These are phyloP conservation scores for Bos taurus DNA, from an alignment of 2,113 vertebrate genomes.

Conservation along the genomic window DNA sequence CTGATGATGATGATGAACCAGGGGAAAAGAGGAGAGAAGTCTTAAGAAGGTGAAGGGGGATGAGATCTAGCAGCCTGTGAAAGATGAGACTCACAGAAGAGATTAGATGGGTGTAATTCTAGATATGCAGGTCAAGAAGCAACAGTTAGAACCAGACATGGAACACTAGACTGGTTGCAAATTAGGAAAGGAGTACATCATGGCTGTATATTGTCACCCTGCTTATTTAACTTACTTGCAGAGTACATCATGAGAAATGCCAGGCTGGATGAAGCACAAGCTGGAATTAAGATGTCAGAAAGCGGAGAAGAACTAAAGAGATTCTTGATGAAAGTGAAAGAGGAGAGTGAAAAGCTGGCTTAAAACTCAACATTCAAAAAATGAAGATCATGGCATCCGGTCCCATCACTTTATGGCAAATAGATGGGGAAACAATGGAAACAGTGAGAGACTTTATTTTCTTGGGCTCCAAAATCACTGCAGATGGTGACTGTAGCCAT, in stretches of 20 bases:
- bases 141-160: not conserved
- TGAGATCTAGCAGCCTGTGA: not conserved
- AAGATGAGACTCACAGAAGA: not conserved
- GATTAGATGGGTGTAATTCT: not conserved
- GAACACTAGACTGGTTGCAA: not conserved
- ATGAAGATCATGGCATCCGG: not conserved
- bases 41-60: not conserved
- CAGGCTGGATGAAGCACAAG: not conserved
- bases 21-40: not conserved
- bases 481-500: not conserved
- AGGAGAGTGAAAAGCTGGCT: not conserved
- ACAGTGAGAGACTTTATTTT: not conserved
- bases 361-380: not conserved
- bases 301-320: not conserved
- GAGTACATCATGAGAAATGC: not conserved
- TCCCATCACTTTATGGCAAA: not conserved
- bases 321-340: not conserved
- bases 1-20: not conserved
- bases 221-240: not conserved
- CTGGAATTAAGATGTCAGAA: not conserved
- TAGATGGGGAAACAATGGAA: not conserved
- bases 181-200: not conserved
- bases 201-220: not conserved
- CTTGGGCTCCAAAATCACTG: not conserved
- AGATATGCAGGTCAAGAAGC: not conserved